Evolutionary conservation across 2,113 vertebrate species (phyloP).

Genomic region (Centropristis striata): DNA sequence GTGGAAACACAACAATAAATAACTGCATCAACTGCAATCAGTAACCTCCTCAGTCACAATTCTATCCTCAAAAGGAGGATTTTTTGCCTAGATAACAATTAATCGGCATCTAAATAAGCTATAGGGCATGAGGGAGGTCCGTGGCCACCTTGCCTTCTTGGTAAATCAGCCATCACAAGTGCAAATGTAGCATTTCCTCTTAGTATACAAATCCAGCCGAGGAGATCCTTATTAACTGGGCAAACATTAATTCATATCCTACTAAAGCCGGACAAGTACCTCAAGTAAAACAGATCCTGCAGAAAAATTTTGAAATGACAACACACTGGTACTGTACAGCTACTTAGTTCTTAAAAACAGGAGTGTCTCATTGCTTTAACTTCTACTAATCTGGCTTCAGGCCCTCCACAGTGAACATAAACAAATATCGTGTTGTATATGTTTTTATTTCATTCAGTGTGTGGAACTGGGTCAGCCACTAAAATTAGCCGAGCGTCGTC

Average conservation of each 20-base stretch:
- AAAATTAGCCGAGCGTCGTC: conserved; percentile 78
- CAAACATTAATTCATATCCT: background rate
- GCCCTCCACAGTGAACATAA: conserved; percentile 57
- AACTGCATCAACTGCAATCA: no score
- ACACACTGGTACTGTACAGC: background rate
- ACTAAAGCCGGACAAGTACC: background rate
- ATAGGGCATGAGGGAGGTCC: no score
- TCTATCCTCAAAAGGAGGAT: no score
- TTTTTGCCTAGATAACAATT: no score
- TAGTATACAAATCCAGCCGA: no score
- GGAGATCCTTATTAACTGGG: background rate
- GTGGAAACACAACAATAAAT: no score
- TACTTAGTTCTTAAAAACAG: conserved; percentile 71
- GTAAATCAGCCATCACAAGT: no score
- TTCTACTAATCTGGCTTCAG: conserved; percentile 76
- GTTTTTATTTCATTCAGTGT: conserved; percentile 78
- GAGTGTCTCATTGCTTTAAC: conserved; percentile 56
- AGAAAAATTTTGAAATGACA: background rate
- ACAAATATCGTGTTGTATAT: conserved; percentile 45
- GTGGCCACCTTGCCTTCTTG: no score
- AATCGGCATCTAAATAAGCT: no score
- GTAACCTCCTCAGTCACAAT: no score
- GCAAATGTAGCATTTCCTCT: no score
- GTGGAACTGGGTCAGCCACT: conserved; percentile 86
- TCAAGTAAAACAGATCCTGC: background rate